These are phyloP conservation scores for Phalacrocorax brasilianus DNA, from an alignment of 2,113 vertebrate species.

Conservation along the genomic window DNA sequence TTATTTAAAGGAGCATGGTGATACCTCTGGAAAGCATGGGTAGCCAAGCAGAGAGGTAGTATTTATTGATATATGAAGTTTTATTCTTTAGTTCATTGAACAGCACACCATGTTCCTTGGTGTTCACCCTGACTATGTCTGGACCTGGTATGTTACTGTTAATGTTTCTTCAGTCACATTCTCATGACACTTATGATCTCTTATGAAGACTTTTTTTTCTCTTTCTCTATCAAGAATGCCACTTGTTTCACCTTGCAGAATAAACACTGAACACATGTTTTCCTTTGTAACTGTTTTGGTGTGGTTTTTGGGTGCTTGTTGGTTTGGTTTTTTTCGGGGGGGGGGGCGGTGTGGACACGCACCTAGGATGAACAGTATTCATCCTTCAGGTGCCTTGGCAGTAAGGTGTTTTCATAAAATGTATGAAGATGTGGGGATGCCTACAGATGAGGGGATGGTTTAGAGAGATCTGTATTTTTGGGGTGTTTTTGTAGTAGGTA, in stretches of 20 bases:
- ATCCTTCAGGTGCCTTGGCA: neutral
- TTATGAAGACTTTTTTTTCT: neutral
- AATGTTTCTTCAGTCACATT: neutral
- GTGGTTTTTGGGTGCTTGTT: too few relatives aligned
- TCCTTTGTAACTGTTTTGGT: neutral
- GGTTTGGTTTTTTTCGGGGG: neutral
- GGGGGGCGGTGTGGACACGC: too few relatives aligned
- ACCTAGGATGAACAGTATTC: neutral
- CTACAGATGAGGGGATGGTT: neutral
- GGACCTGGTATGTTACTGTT: neutral
- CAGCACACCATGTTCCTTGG: neutral
- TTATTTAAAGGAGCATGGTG: neutral
- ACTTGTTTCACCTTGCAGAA: neutral
- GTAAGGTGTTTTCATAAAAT: neutral
- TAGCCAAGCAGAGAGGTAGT: neutral
- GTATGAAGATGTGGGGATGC: neutral
- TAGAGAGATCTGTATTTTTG: neutral
- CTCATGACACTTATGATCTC: neutral
- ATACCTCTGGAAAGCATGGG: neutral
- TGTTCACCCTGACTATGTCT: neutral
- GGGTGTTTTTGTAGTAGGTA: neutral
- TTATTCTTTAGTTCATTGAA: neutral
- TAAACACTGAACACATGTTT: neutral
- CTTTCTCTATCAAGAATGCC: neutral
- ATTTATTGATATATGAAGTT: neutral